Conservation (phyloP, 2,888 invertebrate species). For the Protodeltote pygarga region DNA sequence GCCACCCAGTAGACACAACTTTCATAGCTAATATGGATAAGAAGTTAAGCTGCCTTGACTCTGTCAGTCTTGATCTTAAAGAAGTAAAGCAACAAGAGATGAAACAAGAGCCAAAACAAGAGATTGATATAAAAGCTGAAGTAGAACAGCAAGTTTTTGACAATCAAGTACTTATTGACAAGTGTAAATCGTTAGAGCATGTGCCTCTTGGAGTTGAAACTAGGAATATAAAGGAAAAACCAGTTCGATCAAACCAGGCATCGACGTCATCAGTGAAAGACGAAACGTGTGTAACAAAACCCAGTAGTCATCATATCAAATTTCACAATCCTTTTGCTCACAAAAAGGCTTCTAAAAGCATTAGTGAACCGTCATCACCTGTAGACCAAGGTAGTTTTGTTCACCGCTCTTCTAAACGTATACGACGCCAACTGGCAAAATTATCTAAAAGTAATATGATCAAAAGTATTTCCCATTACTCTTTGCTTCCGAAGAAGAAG, state of each 20-base stretch:
- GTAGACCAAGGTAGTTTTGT: constrained; percentile 77
- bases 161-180: constrained; percentile 38
- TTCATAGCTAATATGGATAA: constrained; percentile 72
- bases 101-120: no score
- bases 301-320: constrained; percentile 68
- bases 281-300: constrained; percentile 68
- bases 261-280: constrained; percentile 52
- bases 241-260: constrained; percentile 43
- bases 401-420: constrained; percentile 78
- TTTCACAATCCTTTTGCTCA: constrained; percentile 78
- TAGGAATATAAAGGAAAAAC: constrained; percentile 32
- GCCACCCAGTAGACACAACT: constrained; percentile 65
- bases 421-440: constrained; percentile 75
- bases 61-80: constrained; percentile 42
- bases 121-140: constrained; percentile 32
- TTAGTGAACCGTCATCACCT: constrained; percentile 81
- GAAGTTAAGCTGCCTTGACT: constrained; percentile 65
- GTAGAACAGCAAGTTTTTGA: constrained; percentile 41
- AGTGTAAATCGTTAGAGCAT: constrained; percentile 47
- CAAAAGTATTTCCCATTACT: constrained; percentile 80
- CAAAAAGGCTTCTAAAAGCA: constrained; percentile 73
- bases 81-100: constrained; percentile 34
- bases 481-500: constrained; percentile 77
- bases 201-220: constrained; percentile 29
- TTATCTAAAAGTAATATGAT: constrained; percentile 80